phyloP scores from a whole-genome alignment of 2,797 vertebrate species.

The Carapus acus region DNA sequence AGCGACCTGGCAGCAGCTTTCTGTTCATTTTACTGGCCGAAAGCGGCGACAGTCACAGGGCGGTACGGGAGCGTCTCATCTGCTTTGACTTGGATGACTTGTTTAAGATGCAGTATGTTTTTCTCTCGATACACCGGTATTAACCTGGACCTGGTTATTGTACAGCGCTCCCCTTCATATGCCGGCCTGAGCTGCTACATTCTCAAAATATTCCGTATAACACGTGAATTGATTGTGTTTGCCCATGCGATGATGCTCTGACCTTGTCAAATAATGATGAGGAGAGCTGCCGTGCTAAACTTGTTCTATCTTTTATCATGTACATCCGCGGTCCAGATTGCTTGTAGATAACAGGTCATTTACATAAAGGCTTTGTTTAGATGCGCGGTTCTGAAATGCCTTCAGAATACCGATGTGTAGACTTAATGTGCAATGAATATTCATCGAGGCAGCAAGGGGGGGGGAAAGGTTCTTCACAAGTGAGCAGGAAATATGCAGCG shows the following conservation, averaged over 20 bases:
- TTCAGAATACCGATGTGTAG: slow-evolving; percentile 58
- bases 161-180: slow-evolving; percentile 6
- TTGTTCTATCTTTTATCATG: slow-evolving; percentile 52
- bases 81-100: not conserved
- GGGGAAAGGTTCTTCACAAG: slow-evolving; percentile 38
- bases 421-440: slow-evolving; percentile 66
- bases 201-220: slow-evolving; percentile 22
- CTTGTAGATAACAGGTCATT: slow-evolving; percentile 61
- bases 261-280: slow-evolving; percentile 61
- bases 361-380: slow-evolving; percentile 62
- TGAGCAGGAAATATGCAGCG: slow-evolving; percentile 34
- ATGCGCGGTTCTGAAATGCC: slow-evolving; percentile 50
- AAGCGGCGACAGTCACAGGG: slow-evolving; percentile 15
- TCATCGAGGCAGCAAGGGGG: slow-evolving; percentile 48
- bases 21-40: slow-evolving; percentile 34
- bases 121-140: slow-evolving; percentile 20
- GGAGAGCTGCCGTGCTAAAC: slow-evolving; percentile 46
- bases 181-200: slow-evolving; percentile 5
- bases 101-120: slow-evolving; percentile 6
- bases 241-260: slow-evolving; percentile 33
- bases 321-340: slow-evolving; percentile 53
- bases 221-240: slow-evolving; percentile 19
- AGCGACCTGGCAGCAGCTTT: slow-evolving; percentile 44
- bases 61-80: slow-evolving; percentile 6
- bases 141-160: slow-evolving; percentile 20